Conservation (phyloP, 2,888 invertebrate genomes). For the Eupelmus urozonus region DNA sequence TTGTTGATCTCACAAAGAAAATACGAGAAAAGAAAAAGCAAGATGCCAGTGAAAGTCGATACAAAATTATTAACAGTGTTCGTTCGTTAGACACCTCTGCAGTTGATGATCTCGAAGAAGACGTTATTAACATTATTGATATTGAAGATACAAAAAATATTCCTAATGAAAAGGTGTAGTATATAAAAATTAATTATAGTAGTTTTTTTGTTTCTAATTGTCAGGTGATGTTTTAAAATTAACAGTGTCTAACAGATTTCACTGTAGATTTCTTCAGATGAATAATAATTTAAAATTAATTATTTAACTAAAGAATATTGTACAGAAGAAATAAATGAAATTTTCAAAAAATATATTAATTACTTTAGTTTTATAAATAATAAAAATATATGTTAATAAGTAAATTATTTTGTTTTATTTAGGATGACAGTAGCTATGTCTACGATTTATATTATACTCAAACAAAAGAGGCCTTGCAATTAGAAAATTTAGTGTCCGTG, state of each 20-base stretch:
- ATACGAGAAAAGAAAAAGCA: slow-evolving; percentile 77
- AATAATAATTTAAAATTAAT: too few relatives aligned
- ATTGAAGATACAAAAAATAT: slow-evolving; percentile 76
- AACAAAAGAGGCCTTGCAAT: slow-evolving; percentile 41
- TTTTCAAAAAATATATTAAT: too few relatives aligned
- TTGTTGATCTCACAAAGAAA: slow-evolving; percentile 77
- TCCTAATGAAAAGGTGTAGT: slow-evolving; percentile 44
- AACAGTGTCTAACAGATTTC: too few relatives aligned
- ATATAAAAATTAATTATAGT: neutral
- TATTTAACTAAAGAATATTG: too few relatives aligned
- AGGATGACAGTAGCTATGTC: slow-evolving; percentile 78
- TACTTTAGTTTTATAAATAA: too few relatives aligned
- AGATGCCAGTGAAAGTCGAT: slow-evolving; percentile 79
- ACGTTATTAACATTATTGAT: slow-evolving; percentile 80
- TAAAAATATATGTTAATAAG: too few relatives aligned
- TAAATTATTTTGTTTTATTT: slow-evolving; percentile 29
- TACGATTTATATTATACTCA: slow-evolving; percentile 83
- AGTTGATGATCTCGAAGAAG: slow-evolving; percentile 64
- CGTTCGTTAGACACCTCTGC: slow-evolving; percentile 76
- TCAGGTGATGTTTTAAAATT: too few relatives aligned
- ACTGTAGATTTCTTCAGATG: too few relatives aligned
- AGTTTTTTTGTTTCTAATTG: neutral
- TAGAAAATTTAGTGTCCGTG: slow-evolving; percentile 76
- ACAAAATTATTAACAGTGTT: slow-evolving; percentile 81
- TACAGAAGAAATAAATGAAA: too few relatives aligned